Base-by-base conservation (phyloP, 1,140 invertebrate species). In the Apolygus lucorum region DNA sequence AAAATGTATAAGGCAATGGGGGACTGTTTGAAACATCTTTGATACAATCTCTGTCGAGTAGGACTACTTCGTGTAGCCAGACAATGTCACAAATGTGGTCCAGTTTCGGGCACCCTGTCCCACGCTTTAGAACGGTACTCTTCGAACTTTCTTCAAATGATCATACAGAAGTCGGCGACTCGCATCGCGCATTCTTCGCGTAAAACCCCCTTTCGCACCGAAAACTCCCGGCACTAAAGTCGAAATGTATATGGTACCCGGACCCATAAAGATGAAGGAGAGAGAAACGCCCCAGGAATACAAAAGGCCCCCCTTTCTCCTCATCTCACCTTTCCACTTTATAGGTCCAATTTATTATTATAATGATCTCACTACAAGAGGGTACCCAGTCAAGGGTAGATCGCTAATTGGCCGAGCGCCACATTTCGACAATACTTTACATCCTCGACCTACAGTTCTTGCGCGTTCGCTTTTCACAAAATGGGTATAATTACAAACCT, bases 401-500 rank as follows among this genome's bases (percentile, higher is more conserved):
- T 59, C 54, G 22, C 54, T 59, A 59, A 59, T 59, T 59, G 54
- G 54, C 8, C 54, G 54, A 24, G 54, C 54, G 11, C 54, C 54
- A 24, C 54, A 59, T 59, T 59, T 59, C 54, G 54, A 59, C 54
- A 59, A 59, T 59, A 59, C 54, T 59, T 59, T 59, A 59, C 54
- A 42, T 17, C 34, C 34, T 4, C 17, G 34, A 42, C 4, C 34
- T 17, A 17, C 34, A 8, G 17, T 42, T 42, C 34, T 17, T 42
- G 11, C 11, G 11, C 54, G 11, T 21, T 59, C 22, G 22, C 54
- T 21, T 59, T 59, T 49, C 34, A 49, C 34, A 59, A 59, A 59
- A 59, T 59, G 54, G 13, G 54, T 59, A 59, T 59, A 59, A 59
- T 59, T 59, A 59, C 54, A 59, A 59, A 59, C 54, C 54, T 24